Percentiles rank a stretch among this genome's conserved stretches.
These are phyloP conservation scores for Tor tambroides DNA, from an alignment of 2,113 vertebrate genomes.

Conservation along the genomic window DNA sequence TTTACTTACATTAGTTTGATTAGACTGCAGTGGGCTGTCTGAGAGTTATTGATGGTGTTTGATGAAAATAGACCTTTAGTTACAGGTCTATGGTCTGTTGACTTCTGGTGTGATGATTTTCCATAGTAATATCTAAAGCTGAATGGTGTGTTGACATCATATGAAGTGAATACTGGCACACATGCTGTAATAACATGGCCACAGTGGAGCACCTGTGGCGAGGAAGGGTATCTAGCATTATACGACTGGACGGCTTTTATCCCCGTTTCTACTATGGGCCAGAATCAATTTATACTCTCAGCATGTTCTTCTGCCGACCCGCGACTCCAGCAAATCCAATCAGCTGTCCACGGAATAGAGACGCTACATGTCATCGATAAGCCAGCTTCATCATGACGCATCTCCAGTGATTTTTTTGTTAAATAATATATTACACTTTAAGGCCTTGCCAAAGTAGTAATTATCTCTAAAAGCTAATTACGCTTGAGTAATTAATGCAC, in stretches of 20 bases:
- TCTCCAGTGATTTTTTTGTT: slow-evolving; percentile 62
- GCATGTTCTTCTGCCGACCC: slow-evolving; percentile 71
- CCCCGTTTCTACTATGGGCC: slow-evolving; percentile 69
- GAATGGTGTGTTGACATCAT: slow-evolving; percentile 62
- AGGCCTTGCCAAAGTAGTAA: slow-evolving; percentile 66
- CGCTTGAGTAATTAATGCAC: slow-evolving; percentile 66
- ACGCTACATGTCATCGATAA: slow-evolving; percentile 73
- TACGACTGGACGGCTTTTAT: slow-evolving; percentile 75
- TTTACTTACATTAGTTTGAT: neutral
- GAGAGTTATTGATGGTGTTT: neutral
- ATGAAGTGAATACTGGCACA: slow-evolving; percentile 63
- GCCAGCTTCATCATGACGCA: slow-evolving; percentile 59
- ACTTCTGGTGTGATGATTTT: slow-evolving; percentile 21
- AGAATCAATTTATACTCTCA: slow-evolving; percentile 78
- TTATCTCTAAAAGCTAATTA: slow-evolving; percentile 71
- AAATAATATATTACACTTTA: slow-evolving; percentile 67
- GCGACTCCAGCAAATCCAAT: slow-evolving; percentile 77
- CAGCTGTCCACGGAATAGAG: slow-evolving; percentile 73
- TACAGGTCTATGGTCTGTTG: neutral
- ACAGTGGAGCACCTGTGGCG: slow-evolving; percentile 66
- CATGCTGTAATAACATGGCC: slow-evolving; percentile 64
- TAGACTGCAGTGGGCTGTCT: neutral
- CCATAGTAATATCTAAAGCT: slow-evolving; percentile 21
- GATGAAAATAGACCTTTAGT: slow-evolving; percentile 23
- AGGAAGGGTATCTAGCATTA: slow-evolving; percentile 70